Base-by-base conservation (phyloP, 2,797 vertebrate species). In the Cyclura pinguis region DNA sequence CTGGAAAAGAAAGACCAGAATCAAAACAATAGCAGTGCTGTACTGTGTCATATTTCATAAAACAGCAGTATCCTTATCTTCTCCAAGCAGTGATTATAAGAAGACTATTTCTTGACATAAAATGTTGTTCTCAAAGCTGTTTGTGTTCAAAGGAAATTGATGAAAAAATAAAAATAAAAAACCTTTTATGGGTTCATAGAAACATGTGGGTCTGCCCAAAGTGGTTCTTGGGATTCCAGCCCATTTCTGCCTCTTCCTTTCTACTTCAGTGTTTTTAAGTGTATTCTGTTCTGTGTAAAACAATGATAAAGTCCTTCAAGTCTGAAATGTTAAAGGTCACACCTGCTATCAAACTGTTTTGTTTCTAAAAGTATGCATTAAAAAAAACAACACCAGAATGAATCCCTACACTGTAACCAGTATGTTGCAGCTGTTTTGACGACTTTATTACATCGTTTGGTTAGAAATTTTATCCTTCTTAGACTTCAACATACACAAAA, bases 311-410 rank as follows among this genome's bases (percentile, higher is more conserved):
- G 90, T 93, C 94, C 95, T 95, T 95, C 95, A 95, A 96, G 91
- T 90, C 91, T 89, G 84, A 86, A 42, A 93, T 92, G 95, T 97
- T 96, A 96, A 97, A 97, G 97, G 97, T 97, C 97, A 97, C 97
- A 98, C 96, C 97, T 98, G 97, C 97, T 97, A 97, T 97, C 95
- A 94, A 96, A 98, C 96, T 97, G 96, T 95, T 96, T 93, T 94
- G 94, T 89, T 95, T 98, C 93, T 80, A 97, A 97, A 96, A 96
- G 91, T 94, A 94, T 69, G 89, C 86, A 87, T 82, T 88, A 93
- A 93, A 95, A 96, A 97, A 95, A 96, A 97, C 95, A 91, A 78
- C 90, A 90, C 95, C 91, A 80, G 86, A 93, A 88, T 88, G 96
- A 97, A 97, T 97, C 96, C 96, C 96, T 97, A 92, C 91, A 94